These are phyloP conservation scores for Heliconius charithonia DNA, from an alignment of 2,888 invertebrate species.

Conservation along the genomic window DNA sequence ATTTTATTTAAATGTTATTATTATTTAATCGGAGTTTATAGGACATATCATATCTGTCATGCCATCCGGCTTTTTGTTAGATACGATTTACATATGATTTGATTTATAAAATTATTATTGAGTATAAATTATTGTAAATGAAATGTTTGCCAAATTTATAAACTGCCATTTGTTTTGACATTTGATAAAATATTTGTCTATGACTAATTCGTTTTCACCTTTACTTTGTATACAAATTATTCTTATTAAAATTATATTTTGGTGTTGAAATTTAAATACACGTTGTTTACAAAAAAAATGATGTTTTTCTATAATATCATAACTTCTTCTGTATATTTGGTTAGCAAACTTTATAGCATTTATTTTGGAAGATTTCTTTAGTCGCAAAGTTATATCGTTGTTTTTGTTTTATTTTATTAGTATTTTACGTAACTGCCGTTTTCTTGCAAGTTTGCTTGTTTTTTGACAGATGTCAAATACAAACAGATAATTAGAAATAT, in stretches of 20 bases:
- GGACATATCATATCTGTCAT: conserved; percentile 20
- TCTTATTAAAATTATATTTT: conserved; percentile 73
- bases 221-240: conserved; percentile 64
- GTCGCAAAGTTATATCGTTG: conserved; percentile 54
- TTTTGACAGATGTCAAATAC: conserved; percentile 45
- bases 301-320: conserved; percentile 54
- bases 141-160: conserved; percentile 67
- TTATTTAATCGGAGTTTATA: conserved; percentile 16
- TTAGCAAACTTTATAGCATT: conserved; percentile 71
- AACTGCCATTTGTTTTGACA: conserved; percentile 72
- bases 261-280: conserved; percentile 77
- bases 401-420: conserved; percentile 52
- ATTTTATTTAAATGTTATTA: conserved; percentile 19
- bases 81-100: conserved; percentile 9
- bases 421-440: conserved; percentile 56
- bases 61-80: conserved; percentile 9
- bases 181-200: conserved; percentile 56
- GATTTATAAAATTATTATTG: conserved; percentile 17
- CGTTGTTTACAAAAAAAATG: conserved; percentile 69
- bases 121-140: conserved; percentile 32
- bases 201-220: conserved; percentile 61
- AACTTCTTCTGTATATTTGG: conserved; percentile 49
- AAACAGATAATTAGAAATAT: conserved; percentile 24
- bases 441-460: conserved; percentile 76
- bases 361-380: conserved; percentile 82